Percentiles rank a stretch among this genome's conserved stretches.
Evolutionary conservation across 2,113 vertebrate species (phyloP).

Genomic region (Dipodomys stephensi): DNA sequence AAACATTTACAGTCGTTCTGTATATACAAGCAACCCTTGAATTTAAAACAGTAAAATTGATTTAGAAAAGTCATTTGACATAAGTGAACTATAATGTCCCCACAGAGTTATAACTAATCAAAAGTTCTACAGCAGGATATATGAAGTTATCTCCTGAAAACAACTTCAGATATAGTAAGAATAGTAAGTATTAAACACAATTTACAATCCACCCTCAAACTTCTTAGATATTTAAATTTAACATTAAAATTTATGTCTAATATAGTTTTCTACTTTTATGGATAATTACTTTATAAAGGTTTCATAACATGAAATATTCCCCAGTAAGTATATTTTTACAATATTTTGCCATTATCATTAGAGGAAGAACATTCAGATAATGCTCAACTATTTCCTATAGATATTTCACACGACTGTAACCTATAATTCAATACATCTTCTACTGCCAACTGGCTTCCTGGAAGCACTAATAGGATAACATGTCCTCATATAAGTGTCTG

Average conservation of each 20-base stretch:
- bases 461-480: neutral
- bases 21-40: neutral
- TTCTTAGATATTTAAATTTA: slow-evolving; percentile 17
- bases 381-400: neutral
- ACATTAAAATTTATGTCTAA: slow-evolving; percentile 32
- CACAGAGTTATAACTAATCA: slow-evolving; percentile 5
- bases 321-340: neutral
- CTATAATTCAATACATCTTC: neutral
- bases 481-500: neutral
- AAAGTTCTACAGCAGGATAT: neutral
- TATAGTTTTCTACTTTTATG: neutral
- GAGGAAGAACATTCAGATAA: neutral
- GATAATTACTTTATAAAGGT: neutral
- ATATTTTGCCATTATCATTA: neutral
- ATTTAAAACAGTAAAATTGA: slow-evolving; percentile 22
- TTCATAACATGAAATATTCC: neutral
- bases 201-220: neutral
- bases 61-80: slow-evolving; percentile 21
- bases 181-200: neutral
- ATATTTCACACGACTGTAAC: neutral
- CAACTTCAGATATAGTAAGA: neutral
- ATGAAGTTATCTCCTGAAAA: slow-evolving; percentile 38
- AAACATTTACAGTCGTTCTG: neutral
- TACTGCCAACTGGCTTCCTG: neutral
- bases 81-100: slow-evolving; percentile 14